These are phyloP conservation scores for Forficula auricularia DNA, from an alignment of 1,140 invertebrate species.

Conservation along the genomic window DNA sequence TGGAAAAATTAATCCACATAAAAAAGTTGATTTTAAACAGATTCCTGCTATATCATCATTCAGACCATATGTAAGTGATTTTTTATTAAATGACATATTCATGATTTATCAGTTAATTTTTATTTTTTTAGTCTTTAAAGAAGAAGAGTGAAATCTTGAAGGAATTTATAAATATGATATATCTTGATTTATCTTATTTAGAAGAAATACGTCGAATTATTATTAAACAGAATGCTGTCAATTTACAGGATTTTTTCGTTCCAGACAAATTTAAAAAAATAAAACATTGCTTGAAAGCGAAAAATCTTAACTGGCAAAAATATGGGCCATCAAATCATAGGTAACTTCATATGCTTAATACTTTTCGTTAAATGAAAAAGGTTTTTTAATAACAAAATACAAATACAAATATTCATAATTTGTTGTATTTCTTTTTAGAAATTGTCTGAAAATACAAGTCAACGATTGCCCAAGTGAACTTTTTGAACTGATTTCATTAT, in stretches of 20 bases:
- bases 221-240: slow-evolving; percentile 5
- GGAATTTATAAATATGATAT: slow-evolving; percentile 7
- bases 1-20: slow-evolving; percentile 1
- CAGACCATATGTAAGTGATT: slow-evolving; percentile 1
- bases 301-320: slow-evolving; percentile 7
- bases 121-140: slow-evolving; percentile 3
- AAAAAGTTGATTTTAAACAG: neutral
- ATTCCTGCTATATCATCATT: neutral
- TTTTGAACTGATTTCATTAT: neutral
- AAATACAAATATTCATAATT: slow-evolving; percentile 1
- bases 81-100: no score
- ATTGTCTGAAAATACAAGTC: neutral
- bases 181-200: slow-evolving; percentile 1
- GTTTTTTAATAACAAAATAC: neutral
- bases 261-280: slow-evolving; percentile 1
- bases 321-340: slow-evolving; percentile 12
- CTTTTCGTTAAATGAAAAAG: neutral
- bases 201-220: slow-evolving; percentile 7
- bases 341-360: slow-evolving; percentile 3
- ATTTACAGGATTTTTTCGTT: slow-evolving; percentile 6
- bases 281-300: neutral
- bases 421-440: neutral
- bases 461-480: slow-evolving; percentile 1
- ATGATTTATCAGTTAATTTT: neutral
- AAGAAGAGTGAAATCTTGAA: slow-evolving; percentile 4